Evolutionary conservation across 1,140 invertebrate species (phyloP), one percentile per base, ranked within the genome.

Genomic region (Orchesella cincta): DNA sequence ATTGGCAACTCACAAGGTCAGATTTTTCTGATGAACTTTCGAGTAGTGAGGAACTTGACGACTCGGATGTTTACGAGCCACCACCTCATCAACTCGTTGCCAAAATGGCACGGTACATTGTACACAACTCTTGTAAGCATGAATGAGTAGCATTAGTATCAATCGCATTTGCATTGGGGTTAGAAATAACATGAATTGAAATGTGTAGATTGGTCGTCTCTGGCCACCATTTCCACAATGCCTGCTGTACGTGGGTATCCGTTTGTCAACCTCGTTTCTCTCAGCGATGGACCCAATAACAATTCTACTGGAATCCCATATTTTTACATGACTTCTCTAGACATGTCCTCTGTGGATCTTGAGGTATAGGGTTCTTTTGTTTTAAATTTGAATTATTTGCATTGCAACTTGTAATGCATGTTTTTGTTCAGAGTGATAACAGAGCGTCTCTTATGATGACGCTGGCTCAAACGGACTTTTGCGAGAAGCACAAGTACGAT

Each of bases 301-400:
- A 90, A 90, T 76, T 92, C 92, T n/a, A 90, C 90, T 0, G 93
- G 93, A 35, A 84, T 90, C 36, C 92, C 93, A 28, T 94, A 92
- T 78, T 88, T 94, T 80, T 92, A 92, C 83, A 86, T 94, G 78
- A 93, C 92, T 14, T 89, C 90, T 23, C 83, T 93, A 84, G 93
- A 94, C 83, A 90, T 91, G 72, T 90, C 91, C 20, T 89, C 89
- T 23, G 85, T 88, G 79, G 93, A 94, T 87, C 85, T 93, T 78
- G 78, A 84, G 79, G 91, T 92, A n/a, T n/a, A n/a, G 12, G n/a
- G n/a, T n/a, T n/a, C n/a, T n/a, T n/a, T n/a, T n/a, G n/a, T n/a
- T n/a, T 88, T 86, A n/a, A n/a, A n/a, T n/a, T n/a, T n/a, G n/a
- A n/a, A 78, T 23, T 72, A 36, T 77, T 28, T n/a, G n/a, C n/a